phyloP scores from a whole-genome alignment of 1,140 invertebrate genomes.

The Thalassaphorura encarpata region DNA sequence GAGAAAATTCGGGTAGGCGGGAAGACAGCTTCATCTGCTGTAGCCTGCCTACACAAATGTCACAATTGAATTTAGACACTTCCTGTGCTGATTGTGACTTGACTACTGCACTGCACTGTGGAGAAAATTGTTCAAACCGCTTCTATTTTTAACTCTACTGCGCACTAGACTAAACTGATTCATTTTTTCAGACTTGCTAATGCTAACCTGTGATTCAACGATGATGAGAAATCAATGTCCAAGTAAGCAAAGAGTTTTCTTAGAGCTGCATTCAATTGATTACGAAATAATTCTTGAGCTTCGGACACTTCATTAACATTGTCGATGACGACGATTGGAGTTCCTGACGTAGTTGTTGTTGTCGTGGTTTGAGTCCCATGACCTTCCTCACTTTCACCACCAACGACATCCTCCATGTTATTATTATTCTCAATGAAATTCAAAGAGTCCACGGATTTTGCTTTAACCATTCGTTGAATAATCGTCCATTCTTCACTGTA shows the following conservation, averaged over 20 bases:
- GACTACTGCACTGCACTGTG: no score
- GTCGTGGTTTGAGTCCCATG: neutral
- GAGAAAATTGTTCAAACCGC: no score
- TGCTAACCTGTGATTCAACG: slow-evolving; percentile 47
- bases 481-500: slow-evolving; percentile 81
- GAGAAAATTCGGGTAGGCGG: no score
- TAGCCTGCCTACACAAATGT: no score
- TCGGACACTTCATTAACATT: slow-evolving; percentile 45
- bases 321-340: neutral
- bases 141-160: no score
- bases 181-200: neutral
- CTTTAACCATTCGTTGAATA: slow-evolving; percentile 38
- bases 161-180: neutral
- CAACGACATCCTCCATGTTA: neutral
- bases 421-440: slow-evolving; percentile 5
- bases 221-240: slow-evolving; percentile 59
- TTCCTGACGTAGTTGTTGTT: neutral
- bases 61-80: no score
- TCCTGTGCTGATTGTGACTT: no score
- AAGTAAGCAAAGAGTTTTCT: slow-evolving; percentile 64
- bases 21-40: no score
- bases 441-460: slow-evolving; percentile 16
- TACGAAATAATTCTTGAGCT: slow-evolving; percentile 66
- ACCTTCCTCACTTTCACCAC: slow-evolving; percentile 11
- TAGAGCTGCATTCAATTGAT: slow-evolving; percentile 57